These are phyloP conservation scores for Sapajus apella DNA, from an alignment of 2,113 vertebrate species.

Conservation along the genomic window DNA sequence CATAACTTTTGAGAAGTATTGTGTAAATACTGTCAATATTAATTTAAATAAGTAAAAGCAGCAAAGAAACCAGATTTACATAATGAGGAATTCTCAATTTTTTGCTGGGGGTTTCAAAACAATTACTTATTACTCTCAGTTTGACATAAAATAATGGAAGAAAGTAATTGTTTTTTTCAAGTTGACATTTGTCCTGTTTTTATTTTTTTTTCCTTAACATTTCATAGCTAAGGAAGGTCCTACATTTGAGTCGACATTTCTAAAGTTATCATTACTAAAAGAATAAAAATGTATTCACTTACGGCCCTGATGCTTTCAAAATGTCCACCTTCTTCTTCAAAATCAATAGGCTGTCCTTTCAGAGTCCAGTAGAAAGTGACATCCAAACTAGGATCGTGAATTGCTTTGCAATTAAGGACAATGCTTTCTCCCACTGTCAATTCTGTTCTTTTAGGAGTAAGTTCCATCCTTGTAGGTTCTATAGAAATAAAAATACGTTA, in stretches of 20 bases:
- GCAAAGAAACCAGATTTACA: background rate
- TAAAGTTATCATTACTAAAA: constrained; percentile 12
- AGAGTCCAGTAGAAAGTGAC: constrained; percentile 94
- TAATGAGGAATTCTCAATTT: background rate
- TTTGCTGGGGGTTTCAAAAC: background rate
- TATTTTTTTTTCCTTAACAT: background rate
- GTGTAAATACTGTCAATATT: background rate
- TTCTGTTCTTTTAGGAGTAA: constrained; percentile 92
- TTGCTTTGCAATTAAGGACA: constrained; percentile 95
- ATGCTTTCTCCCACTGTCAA: constrained; percentile 96
- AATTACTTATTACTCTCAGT: background rate
- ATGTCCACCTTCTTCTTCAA: constrained; percentile 93
- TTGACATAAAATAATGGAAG: background rate
- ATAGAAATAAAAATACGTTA: constrained; percentile 75
- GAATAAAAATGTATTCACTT: constrained; percentile 82
- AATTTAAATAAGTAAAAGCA: background rate
- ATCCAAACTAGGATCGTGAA: constrained; percentile 92
- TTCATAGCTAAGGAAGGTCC: background rate
- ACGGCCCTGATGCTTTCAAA: constrained; percentile 98
- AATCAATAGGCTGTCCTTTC: constrained; percentile 92
- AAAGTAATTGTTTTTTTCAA: background rate
- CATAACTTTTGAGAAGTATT: background rate
- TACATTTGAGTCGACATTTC: background rate
- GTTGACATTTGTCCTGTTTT: background rate
- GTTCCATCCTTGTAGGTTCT: constrained; percentile 96